These are phyloP conservation scores for Lithophane ornitopus DNA, from an alignment of 2,888 invertebrate species.

Conservation along the genomic window DNA sequence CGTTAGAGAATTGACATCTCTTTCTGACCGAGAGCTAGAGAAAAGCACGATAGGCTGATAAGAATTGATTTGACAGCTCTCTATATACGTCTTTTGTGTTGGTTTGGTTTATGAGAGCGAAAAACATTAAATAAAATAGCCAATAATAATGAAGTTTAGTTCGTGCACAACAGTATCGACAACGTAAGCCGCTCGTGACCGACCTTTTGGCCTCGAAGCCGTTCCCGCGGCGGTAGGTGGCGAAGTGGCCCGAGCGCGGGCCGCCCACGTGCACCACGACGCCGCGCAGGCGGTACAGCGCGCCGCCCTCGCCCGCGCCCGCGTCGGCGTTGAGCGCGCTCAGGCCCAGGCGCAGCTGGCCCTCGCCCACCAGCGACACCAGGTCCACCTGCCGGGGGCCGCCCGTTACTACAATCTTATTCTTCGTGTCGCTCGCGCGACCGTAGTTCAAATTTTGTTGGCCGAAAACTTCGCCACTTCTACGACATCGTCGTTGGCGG, in stretches of 20 bases:
- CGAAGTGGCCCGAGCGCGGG: constrained; percentile 97
- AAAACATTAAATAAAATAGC: neutral
- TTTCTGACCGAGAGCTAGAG: neutral
- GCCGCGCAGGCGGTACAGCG: constrained; percentile 93
- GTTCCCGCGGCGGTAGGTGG: constrained; percentile 96
- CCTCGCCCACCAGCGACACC: constrained; percentile 83
- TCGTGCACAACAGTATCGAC: neutral
- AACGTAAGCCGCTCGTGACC: neutral
- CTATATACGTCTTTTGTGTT: neutral
- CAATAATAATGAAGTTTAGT: neutral
- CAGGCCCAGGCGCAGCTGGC: constrained; percentile 72
- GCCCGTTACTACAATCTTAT: neutral
- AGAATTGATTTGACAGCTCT: neutral
- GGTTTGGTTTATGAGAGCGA: neutral
- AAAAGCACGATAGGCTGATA: neutral
- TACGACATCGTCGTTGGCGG: neutral
- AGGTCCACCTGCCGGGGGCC: constrained; percentile 83
- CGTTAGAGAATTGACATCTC: neutral
- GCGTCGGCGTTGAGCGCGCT: constrained; percentile 61
- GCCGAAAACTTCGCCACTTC: too few species aligned
- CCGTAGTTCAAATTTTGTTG: neutral
- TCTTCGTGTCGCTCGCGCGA: neutral
- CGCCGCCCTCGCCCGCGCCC: constrained; percentile 64
- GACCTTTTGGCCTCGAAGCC: constrained; percentile 89
- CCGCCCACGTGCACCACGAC: constrained; percentile 98